Conservation (phyloP, 2,113 vertebrate species). For the Varanus salvator region DNA sequence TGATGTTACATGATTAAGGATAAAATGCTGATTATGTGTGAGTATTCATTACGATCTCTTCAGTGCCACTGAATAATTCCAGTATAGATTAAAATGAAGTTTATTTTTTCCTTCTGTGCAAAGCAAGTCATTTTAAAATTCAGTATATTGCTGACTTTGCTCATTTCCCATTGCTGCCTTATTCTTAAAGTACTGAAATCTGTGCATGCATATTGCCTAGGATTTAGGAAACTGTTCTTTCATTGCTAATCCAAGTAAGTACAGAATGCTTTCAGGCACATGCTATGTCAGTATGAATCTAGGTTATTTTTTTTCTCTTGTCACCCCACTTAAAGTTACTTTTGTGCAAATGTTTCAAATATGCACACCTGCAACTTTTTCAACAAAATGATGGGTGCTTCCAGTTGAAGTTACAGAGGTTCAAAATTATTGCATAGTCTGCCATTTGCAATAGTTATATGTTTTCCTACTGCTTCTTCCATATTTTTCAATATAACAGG, state of each 20-base stretch:
- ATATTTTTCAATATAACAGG: too few species aligned
- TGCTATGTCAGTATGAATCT: slow-evolving; percentile 24
- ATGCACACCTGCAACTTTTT: background rate
- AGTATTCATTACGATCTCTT: slow-evolving; percentile 4
- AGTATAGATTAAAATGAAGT: slow-evolving; percentile 16
- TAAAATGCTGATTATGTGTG: background rate
- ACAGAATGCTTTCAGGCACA: slow-evolving; percentile 3
- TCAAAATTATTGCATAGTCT: too few species aligned
- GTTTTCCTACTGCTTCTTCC: too few species aligned
- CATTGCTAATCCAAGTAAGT: slow-evolving; percentile 18
- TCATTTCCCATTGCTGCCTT: slow-evolving; percentile 32
- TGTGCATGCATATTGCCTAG: slow-evolving; percentile 1
- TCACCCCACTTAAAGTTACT: slow-evolving; percentile 21
- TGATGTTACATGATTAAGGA: background rate
- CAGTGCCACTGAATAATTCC: background rate
- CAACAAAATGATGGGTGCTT: background rate
- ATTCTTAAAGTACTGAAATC: slow-evolving; percentile 39
- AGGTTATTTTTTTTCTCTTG: background rate
- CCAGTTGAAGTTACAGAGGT: too few species aligned
- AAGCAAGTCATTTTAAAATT: slow-evolving; percentile 28
- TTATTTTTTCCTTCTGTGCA: background rate
- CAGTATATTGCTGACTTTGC: slow-evolving; percentile 19
- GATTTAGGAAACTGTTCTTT: slow-evolving; percentile 44
- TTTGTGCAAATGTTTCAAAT: slow-evolving; percentile 20
- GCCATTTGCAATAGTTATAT: too few species aligned